Evolutionary conservation across 2,888 invertebrate genomes (phyloP).

Genomic region (Drosophila pseudotakahashii): DNA sequence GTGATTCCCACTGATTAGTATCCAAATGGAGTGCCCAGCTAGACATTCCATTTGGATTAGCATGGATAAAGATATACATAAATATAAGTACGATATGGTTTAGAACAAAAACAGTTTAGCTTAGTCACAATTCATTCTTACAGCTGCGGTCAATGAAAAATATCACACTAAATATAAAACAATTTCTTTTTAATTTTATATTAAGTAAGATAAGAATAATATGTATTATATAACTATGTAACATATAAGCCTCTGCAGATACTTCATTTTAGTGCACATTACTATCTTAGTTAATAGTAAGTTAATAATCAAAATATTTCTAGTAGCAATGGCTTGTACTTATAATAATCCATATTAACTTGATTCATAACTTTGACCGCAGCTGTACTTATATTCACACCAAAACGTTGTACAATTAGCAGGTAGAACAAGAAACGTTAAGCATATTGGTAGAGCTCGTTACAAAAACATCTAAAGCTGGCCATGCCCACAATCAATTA

Average conservation of each 20-base stretch:
- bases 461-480: slow-evolving; percentile 32
- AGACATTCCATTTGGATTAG: neutral
- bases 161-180: neutral
- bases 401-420: neutral
- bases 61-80: neutral
- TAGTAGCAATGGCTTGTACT: too few species aligned
- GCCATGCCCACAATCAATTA: slow-evolving; percentile 39
- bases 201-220: too few species aligned
- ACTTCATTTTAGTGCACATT: too few species aligned
- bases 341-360: too few species aligned
- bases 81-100: slow-evolving; percentile 26
- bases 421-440: slow-evolving; percentile 21
- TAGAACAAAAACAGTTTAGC: slow-evolving; percentile 33
- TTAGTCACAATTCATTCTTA: slow-evolving; percentile 10
- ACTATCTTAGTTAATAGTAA: too few species aligned
- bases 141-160: neutral
- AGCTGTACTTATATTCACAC: neutral
- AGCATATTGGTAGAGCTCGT: slow-evolving; percentile 31
- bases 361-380: neutral
- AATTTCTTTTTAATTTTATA: neutral
- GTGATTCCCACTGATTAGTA: slow-evolving; percentile 9
- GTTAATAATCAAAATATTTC: too few species aligned
- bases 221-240: too few species aligned
- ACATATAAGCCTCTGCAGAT: too few species aligned
- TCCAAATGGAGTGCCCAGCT: neutral